phyloP scores from a whole-genome alignment of 1,140 invertebrate species.

The Micrasema longulum region DNA sequence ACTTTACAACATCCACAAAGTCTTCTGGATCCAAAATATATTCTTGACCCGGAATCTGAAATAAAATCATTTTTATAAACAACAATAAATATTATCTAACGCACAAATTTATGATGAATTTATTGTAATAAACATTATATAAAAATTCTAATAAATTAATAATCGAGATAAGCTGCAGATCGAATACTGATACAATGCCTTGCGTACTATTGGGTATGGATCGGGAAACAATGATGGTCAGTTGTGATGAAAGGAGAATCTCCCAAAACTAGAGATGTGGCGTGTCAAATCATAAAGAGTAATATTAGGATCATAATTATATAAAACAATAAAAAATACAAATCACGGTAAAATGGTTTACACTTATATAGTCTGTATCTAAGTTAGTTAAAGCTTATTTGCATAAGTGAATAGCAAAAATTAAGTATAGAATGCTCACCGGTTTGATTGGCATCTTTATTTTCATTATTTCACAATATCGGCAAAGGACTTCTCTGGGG shows the following conservation, averaged over 20 bases:
- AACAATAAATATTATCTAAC: too few species aligned
- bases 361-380: background rate
- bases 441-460: conserved; percentile 89
- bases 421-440: conserved; percentile 58
- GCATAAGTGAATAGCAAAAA: background rate
- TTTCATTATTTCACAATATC: conserved; percentile 89
- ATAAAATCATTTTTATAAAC: too few species aligned
- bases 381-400: background rate
- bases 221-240: too few species aligned
- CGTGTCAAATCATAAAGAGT: conserved; percentile 6
- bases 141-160: too few species aligned
- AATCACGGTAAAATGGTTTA: background rate
- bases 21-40: conserved; percentile 39
- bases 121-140: too few species aligned
- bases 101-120: too few species aligned
- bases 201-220: too few species aligned
- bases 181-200: too few species aligned
- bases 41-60: conserved; percentile 46
- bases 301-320: background rate
- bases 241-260: too few species aligned
- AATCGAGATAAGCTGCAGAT: too few species aligned
- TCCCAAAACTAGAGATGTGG: too few species aligned
- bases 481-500: conserved; percentile 81
- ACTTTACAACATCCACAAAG: conserved; percentile 45
- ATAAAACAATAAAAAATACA: background rate